A percentile compares a stretch with the other conserved stretches of the same genome.
Conservation (phyloP, 2,888 invertebrate species). For the Isotomurus palustris region DNA sequence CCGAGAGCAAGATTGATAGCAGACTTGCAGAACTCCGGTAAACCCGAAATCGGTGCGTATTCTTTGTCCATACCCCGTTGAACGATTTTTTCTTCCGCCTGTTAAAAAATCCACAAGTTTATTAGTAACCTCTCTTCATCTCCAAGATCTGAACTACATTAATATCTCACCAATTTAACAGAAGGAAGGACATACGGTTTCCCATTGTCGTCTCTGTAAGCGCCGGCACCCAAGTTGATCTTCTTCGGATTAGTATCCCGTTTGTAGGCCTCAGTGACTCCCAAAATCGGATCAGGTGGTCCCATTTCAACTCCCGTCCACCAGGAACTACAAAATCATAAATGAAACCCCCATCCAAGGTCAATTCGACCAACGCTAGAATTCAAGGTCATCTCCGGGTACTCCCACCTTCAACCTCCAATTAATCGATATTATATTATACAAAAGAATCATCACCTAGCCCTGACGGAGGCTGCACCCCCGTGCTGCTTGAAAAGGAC, state of each 20-base stretch:
- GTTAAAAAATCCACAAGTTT: constrained; percentile 9
- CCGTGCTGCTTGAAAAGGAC: constrained; percentile 2
- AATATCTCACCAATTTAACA: constrained; percentile 56
- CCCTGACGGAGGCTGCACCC: background rate
- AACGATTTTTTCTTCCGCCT: constrained; percentile 78
- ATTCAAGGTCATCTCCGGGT: no score
- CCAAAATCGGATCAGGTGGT: constrained; percentile 96
- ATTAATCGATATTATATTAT: background rate
- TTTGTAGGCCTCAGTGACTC: constrained; percentile 94
- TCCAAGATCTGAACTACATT: background rate
- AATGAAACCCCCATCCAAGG: no score
- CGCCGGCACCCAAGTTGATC: constrained; percentile 93
- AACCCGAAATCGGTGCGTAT: constrained; percentile 87
- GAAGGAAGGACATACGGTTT: constrained; percentile 91
- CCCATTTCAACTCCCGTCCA: constrained; percentile 90
- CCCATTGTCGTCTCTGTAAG: constrained; percentile 95
- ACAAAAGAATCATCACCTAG: background rate
- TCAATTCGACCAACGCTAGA: no score
- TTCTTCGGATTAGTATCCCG: constrained; percentile 85
- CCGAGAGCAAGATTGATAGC: constrained; percentile 86
- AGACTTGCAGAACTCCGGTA: constrained; percentile 75
- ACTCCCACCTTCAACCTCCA: no score
- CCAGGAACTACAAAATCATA: constrained; percentile 76
- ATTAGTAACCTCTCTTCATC: background rate
- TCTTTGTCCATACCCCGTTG: constrained; percentile 78